phyloP scores from a whole-genome alignment of 2,797 vertebrate species.

The Enteromius paludinosus region DNA sequence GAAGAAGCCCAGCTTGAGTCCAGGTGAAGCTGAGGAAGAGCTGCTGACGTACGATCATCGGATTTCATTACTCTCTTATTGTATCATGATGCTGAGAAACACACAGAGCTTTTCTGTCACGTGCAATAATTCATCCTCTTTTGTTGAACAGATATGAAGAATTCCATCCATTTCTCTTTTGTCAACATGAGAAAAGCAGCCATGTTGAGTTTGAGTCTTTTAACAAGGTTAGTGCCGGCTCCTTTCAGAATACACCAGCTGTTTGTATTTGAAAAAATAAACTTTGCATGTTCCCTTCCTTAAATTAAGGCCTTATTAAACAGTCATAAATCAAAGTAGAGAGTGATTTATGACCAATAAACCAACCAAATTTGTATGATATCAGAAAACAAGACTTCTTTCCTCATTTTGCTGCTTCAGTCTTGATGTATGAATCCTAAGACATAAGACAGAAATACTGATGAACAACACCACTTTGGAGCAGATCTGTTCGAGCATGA shows the following conservation, averaged over 20 bases:
- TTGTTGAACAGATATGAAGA: slow-evolving; percentile 90
- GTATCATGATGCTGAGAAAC: not conserved
- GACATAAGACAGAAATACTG: not conserved
- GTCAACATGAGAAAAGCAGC: slow-evolving; percentile 85
- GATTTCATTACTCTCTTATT: not conserved
- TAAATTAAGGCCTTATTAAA: no score
- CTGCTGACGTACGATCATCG: slow-evolving; percentile 87
- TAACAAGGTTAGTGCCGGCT: slow-evolving; percentile 84
- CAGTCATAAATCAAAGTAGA: not conserved
- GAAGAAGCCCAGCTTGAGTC: slow-evolving; percentile 88
- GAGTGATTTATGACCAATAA: not conserved
- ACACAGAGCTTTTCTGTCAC: slow-evolving; percentile 48
- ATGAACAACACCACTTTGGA: not conserved
- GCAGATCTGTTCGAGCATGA: no score
- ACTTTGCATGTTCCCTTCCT: not conserved
- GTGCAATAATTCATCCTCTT: slow-evolving; percentile 37
- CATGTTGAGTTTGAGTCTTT: slow-evolving; percentile 94
- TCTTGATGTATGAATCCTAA: not conserved
- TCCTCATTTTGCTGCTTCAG: no score
- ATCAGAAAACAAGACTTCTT: not conserved
- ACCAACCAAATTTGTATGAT: no score
- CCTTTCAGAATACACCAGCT: not conserved
- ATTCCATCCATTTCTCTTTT: slow-evolving; percentile 97
- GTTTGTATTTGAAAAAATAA: not conserved
- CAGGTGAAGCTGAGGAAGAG: slow-evolving; percentile 85